phyloP scores from a whole-genome alignment of 2,113 vertebrate species.

The Toxotes chatareus region DNA sequence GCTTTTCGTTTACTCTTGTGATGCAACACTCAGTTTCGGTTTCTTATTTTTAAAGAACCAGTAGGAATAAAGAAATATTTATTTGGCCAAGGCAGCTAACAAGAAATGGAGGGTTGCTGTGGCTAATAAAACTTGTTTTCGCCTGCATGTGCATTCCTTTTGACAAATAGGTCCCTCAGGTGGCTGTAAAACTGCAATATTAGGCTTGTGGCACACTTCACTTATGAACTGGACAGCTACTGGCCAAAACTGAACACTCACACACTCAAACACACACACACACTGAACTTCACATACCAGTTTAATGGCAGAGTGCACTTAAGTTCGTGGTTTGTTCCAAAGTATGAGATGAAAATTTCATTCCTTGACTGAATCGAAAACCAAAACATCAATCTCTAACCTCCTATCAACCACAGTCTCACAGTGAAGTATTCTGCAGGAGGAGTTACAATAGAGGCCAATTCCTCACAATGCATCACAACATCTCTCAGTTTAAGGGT shows the following conservation, averaged over 20 bases:
- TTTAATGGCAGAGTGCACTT: slow-evolving; percentile 13
- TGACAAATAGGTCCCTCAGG: slow-evolving; percentile 54
- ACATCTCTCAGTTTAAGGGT: not conserved
- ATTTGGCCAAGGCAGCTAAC: slow-evolving; percentile 23
- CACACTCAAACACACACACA: not conserved
- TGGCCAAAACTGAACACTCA: not conserved
- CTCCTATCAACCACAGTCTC: slow-evolving; percentile 33
- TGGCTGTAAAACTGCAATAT: slow-evolving; percentile 42
- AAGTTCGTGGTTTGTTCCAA: slow-evolving; percentile 29
- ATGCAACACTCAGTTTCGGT: slow-evolving; percentile 9
- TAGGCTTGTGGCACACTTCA: slow-evolving; percentile 38
- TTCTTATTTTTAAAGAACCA: slow-evolving; percentile 23
- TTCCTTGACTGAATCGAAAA: slow-evolving; percentile 43
- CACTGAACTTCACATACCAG: slow-evolving; percentile 14
- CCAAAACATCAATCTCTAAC: slow-evolving; percentile 55
- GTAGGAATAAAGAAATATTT: slow-evolving; percentile 38
- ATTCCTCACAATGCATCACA: slow-evolving; percentile 31
- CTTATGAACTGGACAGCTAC: slow-evolving; percentile 28
- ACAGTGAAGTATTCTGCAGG: slow-evolving; percentile 9
- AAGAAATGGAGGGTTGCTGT: slow-evolving; percentile 34
- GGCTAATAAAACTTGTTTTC: slow-evolving; percentile 62
- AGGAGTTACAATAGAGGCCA: slow-evolving; percentile 6
- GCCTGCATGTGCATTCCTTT: slow-evolving; percentile 47
- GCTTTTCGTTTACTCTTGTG: slow-evolving; percentile 25
- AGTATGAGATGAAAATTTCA: slow-evolving; percentile 11